Base-by-base conservation (phyloP, 2,888 invertebrate species). In the Eupithecia subfuscata region DNA sequence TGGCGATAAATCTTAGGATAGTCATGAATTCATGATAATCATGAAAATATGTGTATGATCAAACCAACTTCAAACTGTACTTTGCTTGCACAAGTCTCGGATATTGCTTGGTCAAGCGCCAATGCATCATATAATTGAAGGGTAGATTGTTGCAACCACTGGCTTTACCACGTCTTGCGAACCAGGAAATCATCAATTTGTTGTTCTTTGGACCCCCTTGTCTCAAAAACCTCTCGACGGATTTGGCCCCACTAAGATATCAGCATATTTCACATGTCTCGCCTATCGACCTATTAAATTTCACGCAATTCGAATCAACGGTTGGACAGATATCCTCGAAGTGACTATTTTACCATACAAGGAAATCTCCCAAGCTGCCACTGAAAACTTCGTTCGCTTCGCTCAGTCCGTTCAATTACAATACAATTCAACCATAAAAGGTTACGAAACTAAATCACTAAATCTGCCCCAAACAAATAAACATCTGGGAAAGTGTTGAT, bases 401-500 rank as follows among this genome's bases (percentile, higher is more conserved):
- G n/a, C n/a, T n/a, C n/a, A n/a, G n/a, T n/a, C n/a, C n/a, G n/a
- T n/a, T n/a, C n/a, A n/a, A n/a, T 16, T 14, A 67, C 34, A 40
- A 67, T 25, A 40, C 22, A 22, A 68, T 68, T 25, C 43, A 22
- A 68, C 56, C 22, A 25, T 60, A 60, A 60, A 60, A 25, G 2
- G 60, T 68, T 71, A 74, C 52, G 52, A 70, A 70, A 72, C 30
- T 25, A 45, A 48, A 65, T 75, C 77, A 14, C 37, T 67, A 43
- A 68, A 80, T 79, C 77, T 81, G 78, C 75, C 79, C 82, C 76
- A 74, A 79, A 78, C 76, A 84, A 84, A 83, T 79, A 75, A 80
- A 78, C 79, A 78, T 76, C 80, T 86, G 88, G 81, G 91, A 91
- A 91, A 91, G 91, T 91, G 92, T 91, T 78, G 82, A 88, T 88